Evolutionary conservation across 2,888 invertebrate genomes (phyloP), one percentile per base, ranked within the genome.

Genomic region (Linyphia triangularis): DNA sequence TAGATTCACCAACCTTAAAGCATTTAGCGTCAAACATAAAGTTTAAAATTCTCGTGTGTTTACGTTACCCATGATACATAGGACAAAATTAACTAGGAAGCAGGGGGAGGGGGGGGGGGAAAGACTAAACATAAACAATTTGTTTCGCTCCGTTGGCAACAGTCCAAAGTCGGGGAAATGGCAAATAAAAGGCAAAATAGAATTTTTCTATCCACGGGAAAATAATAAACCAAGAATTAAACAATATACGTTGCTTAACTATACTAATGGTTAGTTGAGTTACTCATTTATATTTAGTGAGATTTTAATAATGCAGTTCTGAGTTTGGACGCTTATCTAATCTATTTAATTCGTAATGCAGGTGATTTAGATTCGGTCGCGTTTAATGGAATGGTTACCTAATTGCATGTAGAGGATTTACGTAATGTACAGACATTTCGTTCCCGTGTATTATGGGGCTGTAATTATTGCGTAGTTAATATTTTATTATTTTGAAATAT

Each of bases 111-210:
- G 3, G 16, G n/a, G n/a, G n/a, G n/a, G 33, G n/a, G 33, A 75
- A 37, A 61, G 24, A 26, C 40, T 37, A 2, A 77, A 40, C 61
- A 40, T 37, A 61, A 77, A 24, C 77, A 77, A 77, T 77, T 40
- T 40, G 33, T 63, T 33, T 63, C 70, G 40, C 40, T 77, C 61
- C 37, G 24, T 61, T 77, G 77, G 77, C 77, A 37, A n/a, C 10
- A 26, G 61, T 77, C 77, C 67, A 59, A 22, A 24, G 26, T 16
- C 13, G 24, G 24, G 40, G 43, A 67, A 28, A 19, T 10, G 10
- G 33, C 10, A 13, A n/a, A 59, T 30, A 22, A 30, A 30, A 73
- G 19, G 13, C 28, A 22, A 63, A 67, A 67, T n/a, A 67, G n/a
- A 67, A 67, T 33, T 63, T 63, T 63, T 26, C 63, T n/a, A 22